Evolutionary conservation across 2,888 invertebrate genomes (phyloP).

Genomic region (Arctia plantaginis): DNA sequence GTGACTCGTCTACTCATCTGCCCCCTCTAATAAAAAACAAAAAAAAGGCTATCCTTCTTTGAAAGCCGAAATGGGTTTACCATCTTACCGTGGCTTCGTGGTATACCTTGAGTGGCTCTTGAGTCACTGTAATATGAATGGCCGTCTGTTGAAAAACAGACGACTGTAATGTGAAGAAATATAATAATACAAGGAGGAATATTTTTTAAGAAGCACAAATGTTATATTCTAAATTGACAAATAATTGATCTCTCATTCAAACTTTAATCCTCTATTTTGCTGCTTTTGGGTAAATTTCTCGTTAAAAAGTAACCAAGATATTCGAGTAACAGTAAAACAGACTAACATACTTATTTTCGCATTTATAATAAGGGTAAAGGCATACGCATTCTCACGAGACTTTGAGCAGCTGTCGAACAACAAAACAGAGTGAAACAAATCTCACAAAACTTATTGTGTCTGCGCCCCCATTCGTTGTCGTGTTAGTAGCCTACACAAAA

Average conservation of each 20-base stretch:
- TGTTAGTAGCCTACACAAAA: constrained; percentile 3
- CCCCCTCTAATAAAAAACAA: too few species aligned
- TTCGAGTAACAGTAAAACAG: too few species aligned
- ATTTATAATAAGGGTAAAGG: neutral
- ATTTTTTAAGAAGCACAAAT: too few species aligned
- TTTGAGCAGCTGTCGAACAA: neutral
- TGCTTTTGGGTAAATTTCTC: neutral
- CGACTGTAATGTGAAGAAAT: neutral
- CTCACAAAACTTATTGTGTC: constrained; percentile 8
- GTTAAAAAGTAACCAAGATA: neutral
- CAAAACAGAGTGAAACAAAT: neutral
- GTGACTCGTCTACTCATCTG: too few species aligned
- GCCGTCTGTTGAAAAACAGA: neutral
- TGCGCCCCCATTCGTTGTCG: neutral
- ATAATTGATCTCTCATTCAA: too few species aligned
- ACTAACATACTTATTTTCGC: neutral
- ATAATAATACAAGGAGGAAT: too few species aligned
- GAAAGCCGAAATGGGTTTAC: neutral
- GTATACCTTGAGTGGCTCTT: too few species aligned
- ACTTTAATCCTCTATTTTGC: too few species aligned
- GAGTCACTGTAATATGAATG: too few species aligned
- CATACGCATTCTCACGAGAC: neutral
- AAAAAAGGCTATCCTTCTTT: neutral
- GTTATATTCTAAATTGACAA: too few species aligned
- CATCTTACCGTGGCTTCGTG: too few species aligned